Conservation (phyloP, 2,113 vertebrate species). For the Callospermophilus lateralis region DNA sequence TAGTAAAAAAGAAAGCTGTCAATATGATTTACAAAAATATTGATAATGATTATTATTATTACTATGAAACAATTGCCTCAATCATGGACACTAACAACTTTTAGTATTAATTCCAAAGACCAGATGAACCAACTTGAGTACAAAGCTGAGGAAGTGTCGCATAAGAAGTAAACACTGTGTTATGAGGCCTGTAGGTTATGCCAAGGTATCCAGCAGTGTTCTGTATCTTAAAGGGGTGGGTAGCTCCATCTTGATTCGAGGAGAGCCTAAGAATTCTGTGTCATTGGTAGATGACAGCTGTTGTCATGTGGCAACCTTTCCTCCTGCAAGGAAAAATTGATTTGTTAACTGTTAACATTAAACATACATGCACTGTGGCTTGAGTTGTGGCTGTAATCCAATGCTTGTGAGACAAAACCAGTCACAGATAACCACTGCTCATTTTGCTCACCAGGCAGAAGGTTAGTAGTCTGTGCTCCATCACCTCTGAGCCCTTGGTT, state of each 20-base stretch:
- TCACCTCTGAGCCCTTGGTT: accelerated
- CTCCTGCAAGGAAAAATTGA: not conserved
- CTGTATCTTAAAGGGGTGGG: not conserved
- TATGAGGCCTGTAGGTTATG: not conserved
- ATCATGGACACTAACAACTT: not conserved
- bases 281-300: no score
- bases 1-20: not conserved
- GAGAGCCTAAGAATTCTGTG: not conserved
- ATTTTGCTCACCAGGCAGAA: not conserved
- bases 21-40: conserved; percentile 22
- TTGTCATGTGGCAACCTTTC: not conserved
- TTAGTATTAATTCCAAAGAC: not conserved
- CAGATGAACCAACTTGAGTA: not conserved
- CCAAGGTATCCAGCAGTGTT: not conserved
- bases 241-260: not conserved
- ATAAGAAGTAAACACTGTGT: not conserved
- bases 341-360: not conserved
- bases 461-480: accelerated
- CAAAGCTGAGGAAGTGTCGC: not conserved
- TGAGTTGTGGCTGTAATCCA: not conserved
- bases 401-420: not conserved
- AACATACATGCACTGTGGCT: not conserved
- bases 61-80: not conserved
- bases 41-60: not conserved
- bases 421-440: not conserved